Conservation (phyloP, 2,888 invertebrate genomes). For the Agonum fuliginosum region DNA sequence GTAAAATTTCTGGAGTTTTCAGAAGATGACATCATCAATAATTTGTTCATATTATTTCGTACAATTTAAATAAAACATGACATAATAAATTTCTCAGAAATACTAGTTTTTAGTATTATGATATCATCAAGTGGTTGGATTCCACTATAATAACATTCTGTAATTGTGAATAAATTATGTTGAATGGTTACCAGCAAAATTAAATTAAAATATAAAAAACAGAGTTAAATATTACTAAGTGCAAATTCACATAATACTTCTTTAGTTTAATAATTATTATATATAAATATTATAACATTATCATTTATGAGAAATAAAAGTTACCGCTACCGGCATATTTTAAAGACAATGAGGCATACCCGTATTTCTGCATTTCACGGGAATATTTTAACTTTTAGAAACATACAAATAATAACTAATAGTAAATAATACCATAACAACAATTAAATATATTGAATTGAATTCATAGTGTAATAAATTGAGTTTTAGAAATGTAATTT, state of each 20-base stretch:
- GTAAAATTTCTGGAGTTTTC: constrained; percentile 11
- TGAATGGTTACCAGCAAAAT: too few species aligned
- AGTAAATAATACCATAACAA: background rate
- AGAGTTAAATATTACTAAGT: too few species aligned
- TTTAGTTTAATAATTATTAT: too few species aligned
- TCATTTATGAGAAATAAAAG: background rate
- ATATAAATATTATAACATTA: background rate
- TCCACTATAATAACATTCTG: too few species aligned
- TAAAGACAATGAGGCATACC: too few species aligned
- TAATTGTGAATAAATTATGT: too few species aligned
- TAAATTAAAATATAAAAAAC: too few species aligned
- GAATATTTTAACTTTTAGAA: constrained; percentile 9
- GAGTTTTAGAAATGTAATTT: background rate
- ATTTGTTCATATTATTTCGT: constrained; percentile 28
- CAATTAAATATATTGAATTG: too few species aligned
- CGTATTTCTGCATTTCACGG: background rate
- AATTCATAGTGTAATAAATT: background rate
- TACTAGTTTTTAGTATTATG: too few species aligned
- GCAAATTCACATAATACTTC: too few species aligned
- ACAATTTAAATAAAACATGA: constrained; percentile 33
- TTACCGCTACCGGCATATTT: background rate
- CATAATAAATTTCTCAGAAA: background rate
- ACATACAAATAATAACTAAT: background rate
- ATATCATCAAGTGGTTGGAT: too few species aligned
- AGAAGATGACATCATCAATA: constrained; percentile 37